Base-by-base conservation (phyloP, 2,113 vertebrate genomes). In the Colossoma macropomum region DNA sequence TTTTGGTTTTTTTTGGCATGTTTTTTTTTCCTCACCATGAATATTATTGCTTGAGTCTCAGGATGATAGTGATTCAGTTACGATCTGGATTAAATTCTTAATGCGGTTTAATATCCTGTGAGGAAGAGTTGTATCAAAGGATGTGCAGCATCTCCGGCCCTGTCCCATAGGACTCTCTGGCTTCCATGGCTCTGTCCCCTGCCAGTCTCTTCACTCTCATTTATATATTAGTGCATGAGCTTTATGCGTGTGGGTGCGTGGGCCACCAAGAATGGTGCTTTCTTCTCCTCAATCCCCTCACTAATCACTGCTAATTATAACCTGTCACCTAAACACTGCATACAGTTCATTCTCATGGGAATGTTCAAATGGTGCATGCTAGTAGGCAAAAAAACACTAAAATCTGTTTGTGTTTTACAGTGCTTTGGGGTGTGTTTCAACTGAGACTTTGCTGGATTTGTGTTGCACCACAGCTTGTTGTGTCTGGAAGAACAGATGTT, bases 251-350 rank as follows among this genome's bases (percentile, higher is more conserved):
- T 48, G 27, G 63, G 19, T 66, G 16, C 1, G 12, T 45, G 15
- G 62, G 27, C 41, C 45, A 75, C 16, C 23, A 56, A 41, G 38
- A 41, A 41, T 41, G 38, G 28, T 71, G 27, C 10, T 45, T 21
- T 80, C 32, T 66, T 81, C 52, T 63, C 23, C 28, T 45, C 48
- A 63, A 28, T 73, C 38, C 62, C 73, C 70, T 82, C 7, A 50
- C 30, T 77, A 66, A 83, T 82, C 70, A 68, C 32, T 79, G 56
- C 70, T 87, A 84, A 84, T 85, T 87, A 59, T 79, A 71, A 28
- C 30, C 74, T 45, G 50, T 63, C 41, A 75, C 68, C 77, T 60
- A 81, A 71, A 69, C 63, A 59, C 59, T 41, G 28, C 3, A 6
- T n/a, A 25, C 25, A 9, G 34, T 41, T 85, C 45, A 59, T 81